Evolutionary conservation across 2,888 invertebrate species (phyloP).

Genomic region (Philhelius pedissequus): DNA sequence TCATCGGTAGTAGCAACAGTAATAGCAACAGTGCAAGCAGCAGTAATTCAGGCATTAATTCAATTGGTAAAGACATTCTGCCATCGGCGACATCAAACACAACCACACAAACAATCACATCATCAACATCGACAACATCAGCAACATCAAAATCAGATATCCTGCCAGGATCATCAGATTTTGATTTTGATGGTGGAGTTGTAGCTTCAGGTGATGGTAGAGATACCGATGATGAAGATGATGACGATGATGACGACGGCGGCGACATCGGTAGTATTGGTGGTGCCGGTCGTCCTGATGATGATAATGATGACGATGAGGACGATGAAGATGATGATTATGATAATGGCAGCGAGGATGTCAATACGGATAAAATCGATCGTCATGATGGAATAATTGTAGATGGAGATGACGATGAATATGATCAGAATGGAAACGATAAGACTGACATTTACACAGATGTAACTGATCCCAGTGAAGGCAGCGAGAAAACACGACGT

Average conservation of each 20-base stretch:
- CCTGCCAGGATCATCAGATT: slow-evolving; percentile 61
- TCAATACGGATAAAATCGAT: slow-evolving; percentile 61
- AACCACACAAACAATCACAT: slow-evolving; percentile 49
- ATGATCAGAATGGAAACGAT: slow-evolving; percentile 67
- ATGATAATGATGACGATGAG: slow-evolving; percentile 37
- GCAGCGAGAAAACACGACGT: slow-evolving; percentile 73
- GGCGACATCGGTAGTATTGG: slow-evolving; percentile 26
- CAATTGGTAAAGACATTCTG: slow-evolving; percentile 77
- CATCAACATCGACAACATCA: slow-evolving; percentile 34
- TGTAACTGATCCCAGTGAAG: slow-evolving; percentile 71
- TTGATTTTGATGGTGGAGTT: slow-evolving; percentile 69
- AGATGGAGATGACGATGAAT: slow-evolving; percentile 61
- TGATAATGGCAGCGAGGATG: slow-evolving; percentile 33
- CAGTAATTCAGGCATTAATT: slow-evolving; percentile 76
- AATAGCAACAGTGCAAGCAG: slow-evolving; percentile 73
- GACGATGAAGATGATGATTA: slow-evolving; percentile 42
- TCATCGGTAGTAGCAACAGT: slow-evolving; percentile 75
- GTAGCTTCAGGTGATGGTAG: slow-evolving; percentile 72
- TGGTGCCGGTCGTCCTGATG: slow-evolving; percentile 6
- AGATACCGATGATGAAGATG: slow-evolving; percentile 70
- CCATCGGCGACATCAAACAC: slow-evolving; percentile 68
- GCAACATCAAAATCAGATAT: slow-evolving; percentile 61
- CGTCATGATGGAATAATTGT: slow-evolving; percentile 36
- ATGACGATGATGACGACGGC: slow-evolving; percentile 69
- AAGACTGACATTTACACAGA: slow-evolving; percentile 72